Evolutionary conservation across 2,113 vertebrate species (phyloP).

Genomic region (Vombatus ursinus): DNA sequence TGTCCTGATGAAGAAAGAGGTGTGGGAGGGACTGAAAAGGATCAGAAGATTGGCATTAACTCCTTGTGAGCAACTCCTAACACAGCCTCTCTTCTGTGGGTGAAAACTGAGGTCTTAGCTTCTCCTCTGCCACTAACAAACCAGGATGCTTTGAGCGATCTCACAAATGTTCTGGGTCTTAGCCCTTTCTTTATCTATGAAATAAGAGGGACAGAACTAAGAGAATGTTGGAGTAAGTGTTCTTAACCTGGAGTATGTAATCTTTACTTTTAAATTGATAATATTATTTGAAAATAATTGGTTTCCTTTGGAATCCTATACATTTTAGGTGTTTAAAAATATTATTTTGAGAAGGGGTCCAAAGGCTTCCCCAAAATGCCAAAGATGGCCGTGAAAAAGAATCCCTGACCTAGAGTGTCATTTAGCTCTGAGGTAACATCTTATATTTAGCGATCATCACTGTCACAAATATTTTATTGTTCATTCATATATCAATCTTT

Average conservation of each 20-base stretch:
- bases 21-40: neutral
- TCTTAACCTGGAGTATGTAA: no score
- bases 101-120: neutral
- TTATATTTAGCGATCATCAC: neutral
- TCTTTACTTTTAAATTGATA: neutral
- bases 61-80: neutral
- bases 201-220: neutral
- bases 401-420: neutral
- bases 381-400: neutral
- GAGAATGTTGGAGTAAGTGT: neutral
- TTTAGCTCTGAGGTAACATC: neutral
- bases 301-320: no score
- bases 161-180: neutral
- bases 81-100: neutral
- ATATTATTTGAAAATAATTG: neutral
- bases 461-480: neutral
- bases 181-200: neutral
- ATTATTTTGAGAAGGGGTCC: neutral
- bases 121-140: neutral
- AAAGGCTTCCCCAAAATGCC: neutral
- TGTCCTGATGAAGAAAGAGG: neutral
- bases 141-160: neutral
- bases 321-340: neutral
- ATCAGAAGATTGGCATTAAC: neutral
- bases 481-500: neutral